Base-by-base conservation (phyloP, 2,797 vertebrate species). In the Sebastolobus alascanus region DNA sequence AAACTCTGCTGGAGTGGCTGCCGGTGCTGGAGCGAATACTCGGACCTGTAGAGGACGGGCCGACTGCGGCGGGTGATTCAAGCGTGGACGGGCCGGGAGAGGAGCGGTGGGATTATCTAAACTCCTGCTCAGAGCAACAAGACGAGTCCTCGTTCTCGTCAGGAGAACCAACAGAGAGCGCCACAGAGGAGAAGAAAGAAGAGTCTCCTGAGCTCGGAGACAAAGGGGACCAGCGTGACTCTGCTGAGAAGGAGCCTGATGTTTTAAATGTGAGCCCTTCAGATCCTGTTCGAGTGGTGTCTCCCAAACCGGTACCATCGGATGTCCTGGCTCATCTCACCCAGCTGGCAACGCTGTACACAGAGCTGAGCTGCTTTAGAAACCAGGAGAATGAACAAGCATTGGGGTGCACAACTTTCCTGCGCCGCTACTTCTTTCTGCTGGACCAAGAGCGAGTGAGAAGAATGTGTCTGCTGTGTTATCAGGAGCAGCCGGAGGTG, bases 341-440 rank as follows among this genome's bases (percentile, higher is more conserved):
- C 3, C 96, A 97, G 75, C 69, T 99, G 87, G 94, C 96, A 58
- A 97, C 96, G 0, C 89, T 99, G 37, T 97, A 97, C 86, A 91
- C 98, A 68, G 99, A 99, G 87, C 87, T 98, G 85, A 84, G 77
- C 89, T 95, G 94, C 88, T 95, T 95, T 37, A 87, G 82, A 55
- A 91, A 85, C 27, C 87, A 68, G 8, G 58, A 74, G 72, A 64
- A 68, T 0, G 56, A 68, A 18, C 73, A 22, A 27, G 72, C 59
- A 0, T n/a, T 85, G 55, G 89, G 66, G 0, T 94, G 94, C 50
- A 75, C 72, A 8, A 46, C 83, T 1, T 99, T 99, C 89, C 93
- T 99, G 71, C 94, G 75, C 13, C 96, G 90, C 63, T 99, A 97
- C 88, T 99, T 99, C 91, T 99, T 97, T 59, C 96, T 99, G 79